Evolutionary conservation across 2,797 vertebrate genomes (phyloP), one percentile per base, ranked within the genome.

Genomic region (Darevskia nairensis): DNA sequence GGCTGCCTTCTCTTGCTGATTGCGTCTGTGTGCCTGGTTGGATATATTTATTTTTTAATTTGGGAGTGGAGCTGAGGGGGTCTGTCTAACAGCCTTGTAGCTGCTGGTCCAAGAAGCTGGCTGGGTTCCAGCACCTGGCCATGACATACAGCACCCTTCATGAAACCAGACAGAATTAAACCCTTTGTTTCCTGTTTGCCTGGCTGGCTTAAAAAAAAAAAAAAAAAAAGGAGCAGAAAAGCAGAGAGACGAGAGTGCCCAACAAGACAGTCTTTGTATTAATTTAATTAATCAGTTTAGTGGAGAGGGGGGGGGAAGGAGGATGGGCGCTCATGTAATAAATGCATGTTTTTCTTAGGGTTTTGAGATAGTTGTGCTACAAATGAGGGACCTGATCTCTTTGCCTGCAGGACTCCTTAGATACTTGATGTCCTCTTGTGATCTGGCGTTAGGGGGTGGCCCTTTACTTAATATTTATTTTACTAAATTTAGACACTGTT

Each of bases 231-330:
- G 50, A 55, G 50, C 50, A 55, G 50, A 55, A 55, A 94, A 92
- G 95, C 92, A 88, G 3, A 8, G 88, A 68, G 91, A 94, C 94
- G 76, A 88, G 94, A 92, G 90, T 66, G 88, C 93, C 93, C 96
- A 96, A 97, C 97, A 97, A 96, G 91, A 96, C 94, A 75, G 94
- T 94, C 97, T 97, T 97, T 97, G 96, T 97, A 96, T 95, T 96
- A 94, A 96, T 96, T 96, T 96, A 96, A 97, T 97, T 96, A 97
- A 96, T 92, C 76, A 88, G 94, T 9, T 88, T 93, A 94, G 96
- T 94, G 6, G n/a, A n/a, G n/a, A n/a, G n/a, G n/a, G 39, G 46
- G 25, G 50, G 94, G 93, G 69, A n/a, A n/a, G 41, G 92, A 92
- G 94, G 96, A 96, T 95, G 96, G 94, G 96, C 92, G 81, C 39